phyloP scores from a whole-genome alignment of 2,888 invertebrate genomes.

The Brenthis ino region DNA sequence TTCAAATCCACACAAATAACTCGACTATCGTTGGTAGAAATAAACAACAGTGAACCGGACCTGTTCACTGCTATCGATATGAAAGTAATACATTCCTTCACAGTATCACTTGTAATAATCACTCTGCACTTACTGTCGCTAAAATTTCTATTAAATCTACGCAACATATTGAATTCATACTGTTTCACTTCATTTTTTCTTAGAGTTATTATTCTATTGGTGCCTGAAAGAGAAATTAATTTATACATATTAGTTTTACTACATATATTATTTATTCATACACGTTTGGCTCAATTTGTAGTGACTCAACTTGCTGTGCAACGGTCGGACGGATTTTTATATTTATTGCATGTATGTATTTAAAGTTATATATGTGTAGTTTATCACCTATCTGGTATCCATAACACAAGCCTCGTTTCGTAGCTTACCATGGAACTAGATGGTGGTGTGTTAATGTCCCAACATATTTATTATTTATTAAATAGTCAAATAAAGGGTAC shows the following conservation, averaged over 20 bases:
- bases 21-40: slow-evolving; percentile 71
- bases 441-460: too few species aligned
- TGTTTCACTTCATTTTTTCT: slow-evolving; percentile 64
- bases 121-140: slow-evolving; percentile 52
- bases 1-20: slow-evolving; percentile 70
- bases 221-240: slow-evolving; percentile 51
- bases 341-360: too few species aligned
- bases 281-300: too few species aligned
- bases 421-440: too few species aligned
- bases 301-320: too few species aligned
- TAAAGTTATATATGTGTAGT: too few species aligned
- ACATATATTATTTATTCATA: neutral
- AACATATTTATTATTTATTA: neutral
- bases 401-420: too few species aligned
- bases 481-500: neutral
- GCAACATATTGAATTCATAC: slow-evolving; percentile 56
- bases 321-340: too few species aligned
- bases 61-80: slow-evolving; percentile 67
- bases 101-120: slow-evolving; percentile 56
- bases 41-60: slow-evolving; percentile 66
- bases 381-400: too few species aligned
- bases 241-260: neutral
- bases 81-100: slow-evolving; percentile 63
- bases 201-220: slow-evolving; percentile 67
- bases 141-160: slow-evolving; percentile 46